Evolutionary conservation across 2,888 invertebrate genomes (phyloP).

Genomic region (Lamproptera curius): DNA sequence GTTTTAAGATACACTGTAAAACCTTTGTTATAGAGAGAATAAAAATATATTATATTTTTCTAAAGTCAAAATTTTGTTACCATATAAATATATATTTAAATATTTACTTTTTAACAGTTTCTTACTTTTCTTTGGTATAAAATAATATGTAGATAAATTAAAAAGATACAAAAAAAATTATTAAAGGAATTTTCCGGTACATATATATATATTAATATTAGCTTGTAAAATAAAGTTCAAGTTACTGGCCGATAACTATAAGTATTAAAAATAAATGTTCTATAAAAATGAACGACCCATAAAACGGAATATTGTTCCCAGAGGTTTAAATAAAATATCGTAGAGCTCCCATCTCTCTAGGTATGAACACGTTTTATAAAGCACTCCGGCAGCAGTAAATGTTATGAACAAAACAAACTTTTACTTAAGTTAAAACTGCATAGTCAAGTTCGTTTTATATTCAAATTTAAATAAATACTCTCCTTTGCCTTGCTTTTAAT

Average conservation of each 20-base stretch:
- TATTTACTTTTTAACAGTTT: too few species aligned
- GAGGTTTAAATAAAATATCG: slow-evolving; percentile 13
- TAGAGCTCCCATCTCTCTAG: slow-evolving; percentile 3
- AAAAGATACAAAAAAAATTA: too few species aligned
- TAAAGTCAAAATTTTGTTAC: too few species aligned
- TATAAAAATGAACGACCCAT: slow-evolving; percentile 1
- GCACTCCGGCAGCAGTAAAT: slow-evolving; percentile 13
- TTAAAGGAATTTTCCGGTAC: too few species aligned
- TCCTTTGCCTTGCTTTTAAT: slow-evolving; percentile 2
- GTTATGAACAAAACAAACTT: slow-evolving; percentile 11
- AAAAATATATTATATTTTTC: too few species aligned
- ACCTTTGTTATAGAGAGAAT: too few species aligned
- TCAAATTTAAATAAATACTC: slow-evolving; percentile 16
- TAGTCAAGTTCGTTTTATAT: slow-evolving; percentile 7
- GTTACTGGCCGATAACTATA: neutral
- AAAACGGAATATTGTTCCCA: slow-evolving; percentile 9
- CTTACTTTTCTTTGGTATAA: too few species aligned
- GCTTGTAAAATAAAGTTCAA: too few species aligned
- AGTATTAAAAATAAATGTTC: neutral
- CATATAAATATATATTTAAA: too few species aligned
- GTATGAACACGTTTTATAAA: slow-evolving; percentile 15
- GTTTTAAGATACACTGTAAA: too few species aligned
- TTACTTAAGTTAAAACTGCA: slow-evolving; percentile 9
- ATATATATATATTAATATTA: too few species aligned
- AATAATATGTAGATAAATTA: too few species aligned